Evolutionary conservation across 1,140 invertebrate species (phyloP).

Genomic region (Chionoecetes opilio): DNA sequence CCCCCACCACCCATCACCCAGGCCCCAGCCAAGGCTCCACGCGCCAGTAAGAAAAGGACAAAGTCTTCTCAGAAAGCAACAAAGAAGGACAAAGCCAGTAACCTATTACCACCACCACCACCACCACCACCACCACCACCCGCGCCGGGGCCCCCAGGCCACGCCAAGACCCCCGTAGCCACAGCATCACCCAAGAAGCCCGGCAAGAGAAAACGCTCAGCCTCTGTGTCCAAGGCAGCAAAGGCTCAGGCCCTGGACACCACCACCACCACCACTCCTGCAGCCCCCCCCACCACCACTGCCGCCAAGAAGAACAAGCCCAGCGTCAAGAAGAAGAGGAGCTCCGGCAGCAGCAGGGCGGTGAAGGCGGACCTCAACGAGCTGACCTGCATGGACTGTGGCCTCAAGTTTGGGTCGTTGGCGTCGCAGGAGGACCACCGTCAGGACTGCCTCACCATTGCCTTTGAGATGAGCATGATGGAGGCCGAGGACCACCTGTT

Average conservation of each 20-base stretch:
- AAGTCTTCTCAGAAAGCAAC: neutral
- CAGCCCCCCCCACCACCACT: neutral
- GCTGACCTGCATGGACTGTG: constrained; percentile 68
- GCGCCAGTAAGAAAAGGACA: constrained; percentile 39
- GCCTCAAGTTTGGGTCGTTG: constrained; percentile 70
- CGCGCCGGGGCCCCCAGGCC: neutral
- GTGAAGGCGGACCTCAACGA: constrained; percentile 51
- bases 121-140: neutral
- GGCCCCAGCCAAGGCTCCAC: neutral
- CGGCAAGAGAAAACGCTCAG: constrained; percentile 64
- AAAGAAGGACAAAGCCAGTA: neutral
- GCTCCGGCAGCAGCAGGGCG: neutral
- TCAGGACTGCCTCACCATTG: constrained; percentile 80
- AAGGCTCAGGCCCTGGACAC: neutral
- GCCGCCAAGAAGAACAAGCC: constrained; percentile 46
- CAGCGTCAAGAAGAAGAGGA: constrained; percentile 66
- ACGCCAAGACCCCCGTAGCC: neutral
- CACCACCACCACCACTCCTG: neutral
- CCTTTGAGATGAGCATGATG: constrained; percentile 81
- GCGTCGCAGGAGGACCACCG: constrained; percentile 75
- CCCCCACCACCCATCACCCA: neutral
- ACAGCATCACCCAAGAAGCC: constrained; percentile 50
- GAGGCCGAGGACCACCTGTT: constrained; percentile 80
- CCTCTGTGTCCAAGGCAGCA: constrained; percentile 47
- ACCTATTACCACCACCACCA: neutral